Conservation (phyloP, 1,140 invertebrate genomes). For the Drosophila rhopaloa region DNA sequence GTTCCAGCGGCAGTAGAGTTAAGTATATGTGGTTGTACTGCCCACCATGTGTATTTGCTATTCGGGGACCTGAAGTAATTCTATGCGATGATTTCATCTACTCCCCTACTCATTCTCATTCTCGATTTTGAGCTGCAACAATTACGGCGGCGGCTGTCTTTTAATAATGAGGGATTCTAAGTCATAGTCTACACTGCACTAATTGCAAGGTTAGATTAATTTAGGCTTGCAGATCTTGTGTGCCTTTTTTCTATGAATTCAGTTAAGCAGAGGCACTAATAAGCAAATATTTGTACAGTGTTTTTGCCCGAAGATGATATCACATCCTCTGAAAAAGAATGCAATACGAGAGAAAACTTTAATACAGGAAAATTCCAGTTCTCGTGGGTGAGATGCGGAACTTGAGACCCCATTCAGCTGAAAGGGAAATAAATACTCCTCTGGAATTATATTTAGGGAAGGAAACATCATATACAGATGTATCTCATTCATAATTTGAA, state of each 20-base stretch:
- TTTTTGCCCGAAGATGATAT: constrained; percentile 57
- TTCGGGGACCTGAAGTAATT: constrained; percentile 73
- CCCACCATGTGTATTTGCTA: constrained; percentile 41
- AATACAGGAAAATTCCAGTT: constrained; percentile 63
- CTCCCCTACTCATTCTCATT: constrained; percentile 49
- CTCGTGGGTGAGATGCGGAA: constrained; percentile 10
- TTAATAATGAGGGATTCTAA: constrained; percentile 25
- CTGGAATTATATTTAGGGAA: constrained; percentile 8
- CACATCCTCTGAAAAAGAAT: constrained; percentile 26
- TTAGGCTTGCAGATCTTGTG: constrained; percentile 34
- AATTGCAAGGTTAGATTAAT: constrained; percentile 73
- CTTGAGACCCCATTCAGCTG: constrained; percentile 1
- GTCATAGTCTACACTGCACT: constrained; percentile 27
- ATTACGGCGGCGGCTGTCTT: neutral
- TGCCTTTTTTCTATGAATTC: constrained; percentile 42
- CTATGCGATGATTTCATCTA: constrained; percentile 78
- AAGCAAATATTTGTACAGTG: constrained; percentile 64
- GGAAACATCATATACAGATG: neutral
- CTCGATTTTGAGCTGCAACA: constrained; percentile 10
- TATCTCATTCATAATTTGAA: neutral
- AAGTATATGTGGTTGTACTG: constrained; percentile 34
- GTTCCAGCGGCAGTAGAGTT: constrained; percentile 54
- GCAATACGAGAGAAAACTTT: neutral
- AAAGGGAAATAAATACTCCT: constrained; percentile 7
- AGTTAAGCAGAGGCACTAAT: constrained; percentile 53